phyloP scores from a whole-genome alignment of 2,888 invertebrate species.

The Ennomos erosarius region DNA sequence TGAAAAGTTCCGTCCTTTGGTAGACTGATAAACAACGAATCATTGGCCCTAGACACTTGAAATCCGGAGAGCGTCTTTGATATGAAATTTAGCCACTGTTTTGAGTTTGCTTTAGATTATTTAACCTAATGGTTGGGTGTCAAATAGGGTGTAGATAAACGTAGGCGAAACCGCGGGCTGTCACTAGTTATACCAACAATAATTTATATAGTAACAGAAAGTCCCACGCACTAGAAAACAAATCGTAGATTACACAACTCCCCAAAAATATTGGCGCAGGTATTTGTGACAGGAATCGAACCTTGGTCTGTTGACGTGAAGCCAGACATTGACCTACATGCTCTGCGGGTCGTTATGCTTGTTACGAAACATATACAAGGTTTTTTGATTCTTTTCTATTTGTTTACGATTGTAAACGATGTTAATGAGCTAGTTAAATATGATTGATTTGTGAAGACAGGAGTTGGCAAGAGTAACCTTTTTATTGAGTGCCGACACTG shows the following conservation, averaged over 20 bases:
- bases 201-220: too few species aligned
- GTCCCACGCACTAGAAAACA: constrained; percentile 1
- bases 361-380: constrained; percentile 34
- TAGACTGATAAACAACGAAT: too few species aligned
- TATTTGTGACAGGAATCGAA: constrained; percentile 40
- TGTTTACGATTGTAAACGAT: constrained; percentile 18
- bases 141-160: too few species aligned
- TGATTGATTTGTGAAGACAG: constrained; percentile 25
- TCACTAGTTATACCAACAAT: too few species aligned
- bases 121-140: too few species aligned
- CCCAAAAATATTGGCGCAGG: constrained; percentile 21
- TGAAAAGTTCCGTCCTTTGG: too few species aligned
- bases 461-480: constrained; percentile 13
- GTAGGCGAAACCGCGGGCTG: too few species aligned
- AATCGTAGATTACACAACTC: constrained; percentile 28
- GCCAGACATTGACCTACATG: constrained; percentile 55
- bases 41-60: too few species aligned
- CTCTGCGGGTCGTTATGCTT: constrained; percentile 34
- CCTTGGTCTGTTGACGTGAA: constrained; percentile 51
- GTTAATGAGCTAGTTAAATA: constrained; percentile 14
- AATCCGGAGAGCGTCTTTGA: too few species aligned
- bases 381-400: constrained; percentile 18
- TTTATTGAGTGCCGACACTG: background rate
- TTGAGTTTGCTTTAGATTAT: too few species aligned
- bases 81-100: too few species aligned